Conservation (phyloP, 2,113 vertebrate genomes). For the Leucopsar rothschildi region DNA sequence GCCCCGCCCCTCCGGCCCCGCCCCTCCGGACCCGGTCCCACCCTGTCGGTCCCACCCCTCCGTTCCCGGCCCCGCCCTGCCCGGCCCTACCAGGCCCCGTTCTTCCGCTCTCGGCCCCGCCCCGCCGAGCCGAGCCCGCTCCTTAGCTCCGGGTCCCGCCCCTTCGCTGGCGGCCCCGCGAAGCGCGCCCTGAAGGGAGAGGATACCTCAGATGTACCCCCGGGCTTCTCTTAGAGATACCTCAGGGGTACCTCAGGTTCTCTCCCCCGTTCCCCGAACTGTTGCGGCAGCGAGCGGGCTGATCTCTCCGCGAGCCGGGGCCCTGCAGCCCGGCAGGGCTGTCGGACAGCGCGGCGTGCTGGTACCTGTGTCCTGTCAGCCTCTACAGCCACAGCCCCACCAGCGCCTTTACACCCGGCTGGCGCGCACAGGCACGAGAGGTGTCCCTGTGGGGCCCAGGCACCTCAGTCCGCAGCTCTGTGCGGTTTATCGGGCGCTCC, state of each 20-base stretch:
- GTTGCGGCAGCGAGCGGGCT: background rate
- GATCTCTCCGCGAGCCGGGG: background rate
- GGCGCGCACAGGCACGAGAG: background rate
- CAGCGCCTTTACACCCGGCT: background rate
- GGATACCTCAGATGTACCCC: fast-evolving
- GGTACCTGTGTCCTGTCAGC: background rate
- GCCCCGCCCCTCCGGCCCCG: background rate
- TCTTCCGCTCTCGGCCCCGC: background rate
- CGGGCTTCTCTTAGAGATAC: background rate
- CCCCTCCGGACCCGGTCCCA: background rate
- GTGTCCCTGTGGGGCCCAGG: background rate
- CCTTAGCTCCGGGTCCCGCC: background rate
- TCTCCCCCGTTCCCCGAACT: no score
- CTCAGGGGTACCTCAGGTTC: fast-evolving
- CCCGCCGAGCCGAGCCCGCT: fast-evolving
- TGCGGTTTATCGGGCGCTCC: background rate
- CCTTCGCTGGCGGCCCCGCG: background rate
- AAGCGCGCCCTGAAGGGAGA: fast-evolving
- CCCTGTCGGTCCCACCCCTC: background rate
- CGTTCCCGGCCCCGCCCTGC: background rate
- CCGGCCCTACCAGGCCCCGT: background rate
- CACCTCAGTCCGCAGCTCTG: background rate
- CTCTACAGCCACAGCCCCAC: background rate
- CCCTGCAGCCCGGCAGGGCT: background rate
- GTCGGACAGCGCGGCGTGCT: background rate